Evolutionary conservation across 2,113 vertebrate species (phyloP).

Genomic region (Equus quagga): DNA sequence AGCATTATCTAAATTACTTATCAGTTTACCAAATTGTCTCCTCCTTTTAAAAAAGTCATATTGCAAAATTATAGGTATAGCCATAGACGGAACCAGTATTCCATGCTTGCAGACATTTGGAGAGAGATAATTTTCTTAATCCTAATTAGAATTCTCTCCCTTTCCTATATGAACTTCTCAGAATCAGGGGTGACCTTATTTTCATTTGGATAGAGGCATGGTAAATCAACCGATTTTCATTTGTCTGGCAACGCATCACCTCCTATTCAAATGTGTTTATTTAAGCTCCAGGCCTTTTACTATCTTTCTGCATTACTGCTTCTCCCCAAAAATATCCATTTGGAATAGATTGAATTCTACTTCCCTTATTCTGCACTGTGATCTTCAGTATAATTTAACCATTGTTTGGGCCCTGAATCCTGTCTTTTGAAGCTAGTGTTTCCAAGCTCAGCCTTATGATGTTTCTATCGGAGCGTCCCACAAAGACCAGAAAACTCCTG

Average conservation of each 20-base stretch:
- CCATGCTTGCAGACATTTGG: conserved; percentile 87
- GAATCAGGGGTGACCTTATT: conserved; percentile 88
- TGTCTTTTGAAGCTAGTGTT: neutral
- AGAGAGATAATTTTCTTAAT: conserved; percentile 91
- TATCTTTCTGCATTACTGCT: conserved; percentile 57
- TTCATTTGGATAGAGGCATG: conserved; percentile 84
- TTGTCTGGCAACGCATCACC: conserved; percentile 72
- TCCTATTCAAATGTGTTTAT: conserved; percentile 71
- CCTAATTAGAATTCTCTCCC: conserved; percentile 88
- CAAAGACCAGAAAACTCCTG: neutral
- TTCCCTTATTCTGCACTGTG: conserved; percentile 28
- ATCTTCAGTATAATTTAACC: conserved; percentile 41
- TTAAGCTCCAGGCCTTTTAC: conserved; percentile 63
- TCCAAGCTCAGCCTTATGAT: conserved; percentile 18
- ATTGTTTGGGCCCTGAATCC: conserved; percentile 1
- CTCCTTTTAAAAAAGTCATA: conserved; percentile 84
- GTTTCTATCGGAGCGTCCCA: neutral
- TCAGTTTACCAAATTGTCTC: conserved; percentile 88
- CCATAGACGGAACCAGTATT: conserved; percentile 85
- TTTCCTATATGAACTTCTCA: conserved; percentile 82
- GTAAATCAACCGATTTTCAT: conserved; percentile 86
- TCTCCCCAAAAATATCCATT: conserved; percentile 59
- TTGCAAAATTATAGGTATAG: conserved; percentile 90
- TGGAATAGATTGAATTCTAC: conserved; percentile 48
- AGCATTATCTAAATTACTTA: conserved; percentile 92